Evolutionary conservation across 2,888 invertebrate genomes (phyloP), one percentile per base, ranked within the genome.

Genomic region (Caenorhabditis afra): DNA sequence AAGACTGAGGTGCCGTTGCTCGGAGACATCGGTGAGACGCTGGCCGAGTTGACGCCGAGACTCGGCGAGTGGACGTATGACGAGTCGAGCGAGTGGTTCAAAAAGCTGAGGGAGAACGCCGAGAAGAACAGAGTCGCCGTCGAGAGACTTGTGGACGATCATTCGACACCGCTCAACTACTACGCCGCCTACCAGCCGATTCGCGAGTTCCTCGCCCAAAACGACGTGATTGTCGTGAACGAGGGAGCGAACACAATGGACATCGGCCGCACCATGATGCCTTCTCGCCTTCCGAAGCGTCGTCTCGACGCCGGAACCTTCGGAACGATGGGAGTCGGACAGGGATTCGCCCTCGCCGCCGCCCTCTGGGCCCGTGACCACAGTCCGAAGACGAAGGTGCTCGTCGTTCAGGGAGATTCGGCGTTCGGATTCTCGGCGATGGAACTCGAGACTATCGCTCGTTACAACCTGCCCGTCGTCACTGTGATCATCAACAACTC

Each of bases 211-310:
- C 67, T 85, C 14, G 74, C 77, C 20, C 70, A 85, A 29, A 83
- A 86, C 61, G 87, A 97, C 91, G 94, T 94, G 5, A 93, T 97
- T 16, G 95, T 98, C 77, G 95, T 97, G 35, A 97, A 96, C 90
- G 97, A 98, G 92, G 98, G 97, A 22, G 97, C 97, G 41, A 97
- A 97, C 91, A 98, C 97, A 0, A 98, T 98, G 98, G 97, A 98
- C 90, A 97, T 97, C 90, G 97, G 97, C 0, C 93, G 97, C 18
- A 85, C 85, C 5, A 85, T 85, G 85, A 82, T 85, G 83, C 85
- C 83, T 11, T 82, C 82, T 5, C 66, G 61, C 8, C 74, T 81
- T 44, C 86, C 86, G 23, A 80, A 81, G 57, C 73, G 86, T 41
- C 74, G 86, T 75, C 92, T 97, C 4, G 97, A 97, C 91, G 97